Conservation (phyloP, 2,113 vertebrate genomes). For the Dipodomys merriami region DNA sequence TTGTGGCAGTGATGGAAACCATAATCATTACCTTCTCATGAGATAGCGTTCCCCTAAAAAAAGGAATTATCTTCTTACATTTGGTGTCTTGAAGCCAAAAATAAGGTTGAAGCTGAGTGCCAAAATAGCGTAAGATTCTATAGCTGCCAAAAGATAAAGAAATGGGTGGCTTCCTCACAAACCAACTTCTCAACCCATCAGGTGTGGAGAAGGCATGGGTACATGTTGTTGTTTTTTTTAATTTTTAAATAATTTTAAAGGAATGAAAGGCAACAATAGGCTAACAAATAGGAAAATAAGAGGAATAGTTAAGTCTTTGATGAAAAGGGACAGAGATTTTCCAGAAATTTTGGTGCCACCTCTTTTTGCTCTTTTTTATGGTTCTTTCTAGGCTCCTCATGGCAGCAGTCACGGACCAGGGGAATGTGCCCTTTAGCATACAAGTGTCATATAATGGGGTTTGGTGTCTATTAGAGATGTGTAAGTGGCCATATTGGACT, state of each 20-base stretch:
- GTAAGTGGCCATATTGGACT: neutral
- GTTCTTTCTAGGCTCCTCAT: neutral
- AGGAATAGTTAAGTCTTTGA: neutral
- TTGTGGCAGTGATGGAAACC: neutral
- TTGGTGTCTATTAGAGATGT: neutral
- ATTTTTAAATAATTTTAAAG: too few relatives aligned
- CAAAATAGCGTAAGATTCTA: neutral
- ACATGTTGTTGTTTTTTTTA: too few relatives aligned
- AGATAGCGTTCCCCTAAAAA: neutral
- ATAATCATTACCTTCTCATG: neutral
- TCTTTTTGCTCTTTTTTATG: too few relatives aligned
- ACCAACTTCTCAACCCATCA: neutral
- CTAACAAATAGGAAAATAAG: neutral
- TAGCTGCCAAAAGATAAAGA: neutral
- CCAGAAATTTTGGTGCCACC: too few relatives aligned
- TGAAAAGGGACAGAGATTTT: neutral
- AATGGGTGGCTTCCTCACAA: too few relatives aligned
- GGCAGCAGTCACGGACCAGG: neutral
- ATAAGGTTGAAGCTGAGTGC: neutral
- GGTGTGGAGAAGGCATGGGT: too few relatives aligned
- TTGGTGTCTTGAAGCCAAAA: neutral
- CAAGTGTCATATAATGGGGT: neutral
- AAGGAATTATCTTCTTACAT: neutral
- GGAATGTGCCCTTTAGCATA: neutral
- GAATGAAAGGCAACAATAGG: neutral